phyloP scores from a whole-genome alignment of 2,888 invertebrate species.

The Drosophila maculinotata region DNA sequence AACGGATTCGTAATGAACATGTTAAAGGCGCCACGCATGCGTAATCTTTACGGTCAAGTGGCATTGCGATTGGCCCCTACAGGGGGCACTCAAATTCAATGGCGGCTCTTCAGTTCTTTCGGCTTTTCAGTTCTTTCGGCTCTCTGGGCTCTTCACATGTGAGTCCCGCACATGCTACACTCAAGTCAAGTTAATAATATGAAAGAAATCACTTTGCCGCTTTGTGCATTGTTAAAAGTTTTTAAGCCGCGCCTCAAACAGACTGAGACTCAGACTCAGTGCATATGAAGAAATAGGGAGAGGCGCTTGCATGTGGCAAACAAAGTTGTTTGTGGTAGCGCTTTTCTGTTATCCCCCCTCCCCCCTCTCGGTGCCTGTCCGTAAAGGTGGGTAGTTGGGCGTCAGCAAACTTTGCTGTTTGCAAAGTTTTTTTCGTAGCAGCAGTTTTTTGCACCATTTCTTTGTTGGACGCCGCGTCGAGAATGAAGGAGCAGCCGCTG shows the following conservation, averaged over 20 bases:
- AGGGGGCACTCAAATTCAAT: slow-evolving; percentile 15
- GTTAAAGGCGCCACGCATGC: slow-evolving; percentile 64
- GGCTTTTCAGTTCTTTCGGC: background rate
- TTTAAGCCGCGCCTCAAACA: slow-evolving; percentile 80
- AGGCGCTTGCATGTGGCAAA: slow-evolving; percentile 67
- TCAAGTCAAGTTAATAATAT: slow-evolving; percentile 83
- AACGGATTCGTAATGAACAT: slow-evolving; percentile 34
- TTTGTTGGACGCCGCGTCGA: slow-evolving; percentile 50
- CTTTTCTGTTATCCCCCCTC: slow-evolving; percentile 62
- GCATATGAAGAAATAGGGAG: slow-evolving; percentile 31
- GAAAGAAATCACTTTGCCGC: slow-evolving; percentile 82
- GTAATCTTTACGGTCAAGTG: slow-evolving; percentile 72
- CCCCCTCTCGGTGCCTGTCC: slow-evolving; percentile 13
- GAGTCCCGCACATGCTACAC: slow-evolving; percentile 48
- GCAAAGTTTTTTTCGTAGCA: slow-evolving; percentile 51
- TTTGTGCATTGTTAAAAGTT: slow-evolving; percentile 83
- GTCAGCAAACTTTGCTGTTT: slow-evolving; percentile 76
- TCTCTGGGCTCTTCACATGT: slow-evolving; percentile 37
- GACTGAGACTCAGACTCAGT: slow-evolving; percentile 35
- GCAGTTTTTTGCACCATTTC: slow-evolving; percentile 59
- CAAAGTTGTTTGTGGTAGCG: slow-evolving; percentile 80
- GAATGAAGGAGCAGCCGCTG: slow-evolving; percentile 69
- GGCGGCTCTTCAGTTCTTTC: slow-evolving; percentile 32
- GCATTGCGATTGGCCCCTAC: slow-evolving; percentile 24
- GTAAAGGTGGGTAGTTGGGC: slow-evolving; percentile 50